These are phyloP conservation scores for Phalacrocorax brasilianus DNA, from an alignment of 2,113 vertebrate genomes.

Conservation along the genomic window DNA sequence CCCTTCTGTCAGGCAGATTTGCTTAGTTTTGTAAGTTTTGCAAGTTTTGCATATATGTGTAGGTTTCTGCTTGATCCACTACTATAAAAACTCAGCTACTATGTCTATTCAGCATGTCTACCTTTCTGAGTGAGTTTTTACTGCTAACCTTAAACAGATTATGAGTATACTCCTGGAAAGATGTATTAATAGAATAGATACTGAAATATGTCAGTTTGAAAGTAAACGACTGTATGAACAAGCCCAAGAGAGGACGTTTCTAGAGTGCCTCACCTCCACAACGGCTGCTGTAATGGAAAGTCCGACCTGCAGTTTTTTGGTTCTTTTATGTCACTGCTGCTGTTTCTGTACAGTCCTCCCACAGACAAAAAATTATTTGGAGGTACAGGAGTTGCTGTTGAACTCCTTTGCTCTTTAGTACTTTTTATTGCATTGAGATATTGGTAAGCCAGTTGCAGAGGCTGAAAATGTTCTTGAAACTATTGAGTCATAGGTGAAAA, in stretches of 20 bases:
- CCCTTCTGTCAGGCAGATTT: background rate
- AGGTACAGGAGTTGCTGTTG: background rate
- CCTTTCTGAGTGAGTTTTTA: background rate
- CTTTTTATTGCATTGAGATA: background rate
- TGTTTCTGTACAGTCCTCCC: slow-evolving; percentile 1
- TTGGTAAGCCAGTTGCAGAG: background rate
- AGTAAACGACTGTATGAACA: background rate
- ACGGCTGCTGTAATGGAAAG: background rate
- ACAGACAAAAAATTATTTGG: background rate
- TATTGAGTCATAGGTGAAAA: background rate
- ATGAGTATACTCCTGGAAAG: background rate
- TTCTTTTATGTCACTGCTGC: background rate
- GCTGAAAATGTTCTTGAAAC: background rate
- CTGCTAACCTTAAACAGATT: background rate
- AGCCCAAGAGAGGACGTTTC: background rate
- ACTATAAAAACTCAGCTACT: background rate
- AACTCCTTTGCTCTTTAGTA: background rate
- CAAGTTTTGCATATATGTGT: background rate
- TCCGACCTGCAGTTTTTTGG: background rate
- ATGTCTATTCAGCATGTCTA: background rate
- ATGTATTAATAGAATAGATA: background rate
- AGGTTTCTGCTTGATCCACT: background rate
- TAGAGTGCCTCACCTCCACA: background rate
- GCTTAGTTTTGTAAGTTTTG: slow-evolving; percentile 1
- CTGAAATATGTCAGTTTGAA: slow-evolving; percentile 6